Conservation (phyloP, 1,140 invertebrate genomes). For the Microplitis mediator region DNA sequence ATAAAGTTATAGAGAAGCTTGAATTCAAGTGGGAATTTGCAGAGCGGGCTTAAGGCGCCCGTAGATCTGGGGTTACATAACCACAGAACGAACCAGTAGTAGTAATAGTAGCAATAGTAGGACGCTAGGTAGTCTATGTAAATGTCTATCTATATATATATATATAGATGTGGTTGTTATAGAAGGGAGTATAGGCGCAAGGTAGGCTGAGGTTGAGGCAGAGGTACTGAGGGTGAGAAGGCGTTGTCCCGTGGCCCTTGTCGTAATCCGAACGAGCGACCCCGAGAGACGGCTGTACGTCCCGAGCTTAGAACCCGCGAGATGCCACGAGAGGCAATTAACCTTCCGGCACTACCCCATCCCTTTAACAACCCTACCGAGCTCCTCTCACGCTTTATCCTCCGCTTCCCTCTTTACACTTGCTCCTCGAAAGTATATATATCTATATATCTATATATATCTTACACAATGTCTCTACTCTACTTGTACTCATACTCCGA, state of each 20-base stretch:
- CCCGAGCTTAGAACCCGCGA: constrained; percentile 44
- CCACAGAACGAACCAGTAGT: constrained; percentile 16
- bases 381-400: constrained; percentile 33
- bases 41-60: neutral
- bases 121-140: no score
- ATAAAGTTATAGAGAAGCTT: neutral
- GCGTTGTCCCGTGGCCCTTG: neutral
- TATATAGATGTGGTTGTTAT: neutral
- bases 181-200: neutral
- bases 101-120: neutral
- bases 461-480: neutral
- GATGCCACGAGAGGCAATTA: constrained; percentile 59
- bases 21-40: constrained; percentile 5
- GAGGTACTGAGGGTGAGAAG: no score
- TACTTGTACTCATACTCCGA: neutral
- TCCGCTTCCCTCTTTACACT: neutral
- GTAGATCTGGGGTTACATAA: constrained; percentile 40
- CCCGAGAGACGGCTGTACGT: constrained; percentile 19
- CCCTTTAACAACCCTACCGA: no score
- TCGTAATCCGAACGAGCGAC: constrained; percentile 35
- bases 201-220: neutral
- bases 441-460: no score
- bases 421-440: no score
- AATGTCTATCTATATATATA: no score
- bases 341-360: constrained; percentile 44